Evolutionary conservation across 1,140 invertebrate species (phyloP), one percentile per base, ranked within the genome.

Genomic region (Sogatella furcifera): DNA sequence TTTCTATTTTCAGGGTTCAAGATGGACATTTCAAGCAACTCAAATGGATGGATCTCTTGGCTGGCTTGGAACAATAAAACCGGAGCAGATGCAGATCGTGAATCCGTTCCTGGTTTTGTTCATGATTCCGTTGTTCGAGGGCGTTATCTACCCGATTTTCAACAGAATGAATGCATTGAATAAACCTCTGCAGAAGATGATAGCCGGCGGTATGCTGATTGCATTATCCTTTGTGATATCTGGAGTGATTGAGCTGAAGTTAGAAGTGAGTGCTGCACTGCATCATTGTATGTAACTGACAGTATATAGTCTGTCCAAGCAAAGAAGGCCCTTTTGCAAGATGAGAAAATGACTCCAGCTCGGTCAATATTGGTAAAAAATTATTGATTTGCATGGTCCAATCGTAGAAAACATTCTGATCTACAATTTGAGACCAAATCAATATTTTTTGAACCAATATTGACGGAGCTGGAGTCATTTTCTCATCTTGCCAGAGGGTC

Each of bases 41-140:
- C 71, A 82, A 69, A 88, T 86, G 86, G 76, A 80, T 68, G 86
- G 85, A 60, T 70, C 73, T 61, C 74, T 86, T 57, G 80, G 78
- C 66, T 70, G 72, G 43, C 52, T 62, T 6, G 78, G 76, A 70
- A 76, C 75, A 4, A 72, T 90, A n/a, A 83, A 89, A 67, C 85
- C 89, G 0, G 89, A 91, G 73, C 88, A 90, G 73, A 81, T 90
- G 79, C 86, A 89, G 76, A 81, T 85, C 52, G 71, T 90, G 1
- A 93, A 93, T 73, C 86, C 89, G 0, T 65, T 92, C 28, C 74
- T 93, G 1, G 88, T 92, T 66, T 70, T 93, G 22, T 55, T 84
- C 2, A 80, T 92, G 52, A 90, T 92, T 66, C 90, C 90, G 6
- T 60, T 92, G 0, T 92, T 90, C 71, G 86, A 92, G 75, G 69